These are phyloP conservation scores for Ardeotis arabs DNA, from an alignment of 2,113 vertebrate genomes.

Conservation along the genomic window DNA sequence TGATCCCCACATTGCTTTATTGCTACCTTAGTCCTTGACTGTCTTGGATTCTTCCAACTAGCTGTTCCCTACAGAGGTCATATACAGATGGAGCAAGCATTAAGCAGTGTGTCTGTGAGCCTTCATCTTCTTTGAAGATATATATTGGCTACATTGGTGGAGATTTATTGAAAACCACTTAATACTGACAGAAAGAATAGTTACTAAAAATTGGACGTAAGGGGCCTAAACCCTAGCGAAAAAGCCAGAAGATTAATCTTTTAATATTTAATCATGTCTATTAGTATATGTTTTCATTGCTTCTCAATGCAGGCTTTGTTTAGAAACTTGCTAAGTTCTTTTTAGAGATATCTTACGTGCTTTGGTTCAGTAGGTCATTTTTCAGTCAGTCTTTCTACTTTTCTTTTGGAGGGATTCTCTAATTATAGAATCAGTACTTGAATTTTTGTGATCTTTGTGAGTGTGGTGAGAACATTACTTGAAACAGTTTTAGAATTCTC, in stretches of 20 bases:
- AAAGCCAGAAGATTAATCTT: not conserved
- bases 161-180: not conserved
- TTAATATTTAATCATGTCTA: constrained; percentile 29
- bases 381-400: not conserved
- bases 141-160: not conserved
- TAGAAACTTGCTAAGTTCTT: constrained; percentile 18
- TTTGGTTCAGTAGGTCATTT: not conserved
- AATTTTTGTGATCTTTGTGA: constrained; percentile 35
- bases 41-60: not conserved
- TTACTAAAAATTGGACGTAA: not conserved
- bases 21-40: not conserved
- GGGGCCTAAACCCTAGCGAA: not conserved
- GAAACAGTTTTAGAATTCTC: constrained; percentile 20
- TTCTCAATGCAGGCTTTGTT: constrained; percentile 36
- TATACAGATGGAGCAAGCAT: not conserved
- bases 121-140: not conserved
- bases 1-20: not conserved
- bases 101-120: not conserved
- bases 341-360: not conserved
- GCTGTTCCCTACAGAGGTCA: not conserved
- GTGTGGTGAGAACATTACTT: not conserved
- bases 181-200: not conserved
- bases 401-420: not conserved
- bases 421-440: constrained; percentile 32
- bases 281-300: constrained; percentile 28